Evolutionary conservation across 2,888 invertebrate genomes (phyloP).

Genomic region (Cryptocheilus praepositus): DNA sequence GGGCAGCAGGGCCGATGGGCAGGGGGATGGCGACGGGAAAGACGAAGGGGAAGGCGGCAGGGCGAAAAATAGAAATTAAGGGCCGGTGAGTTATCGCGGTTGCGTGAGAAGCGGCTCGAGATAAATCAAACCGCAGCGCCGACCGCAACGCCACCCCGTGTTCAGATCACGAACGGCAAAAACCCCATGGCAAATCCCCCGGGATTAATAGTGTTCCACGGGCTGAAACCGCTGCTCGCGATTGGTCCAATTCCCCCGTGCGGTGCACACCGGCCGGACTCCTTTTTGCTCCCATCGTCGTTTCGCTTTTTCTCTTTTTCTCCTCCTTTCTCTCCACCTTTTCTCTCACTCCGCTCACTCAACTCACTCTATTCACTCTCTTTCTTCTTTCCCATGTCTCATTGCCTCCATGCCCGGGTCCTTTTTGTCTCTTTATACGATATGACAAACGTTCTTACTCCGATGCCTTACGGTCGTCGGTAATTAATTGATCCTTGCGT

Average conservation of each 20-base stretch:
- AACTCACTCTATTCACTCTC: neutral
- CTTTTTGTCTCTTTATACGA: neutral
- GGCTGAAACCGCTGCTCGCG: conserved; percentile 44
- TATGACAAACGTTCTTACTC: too few relatives aligned
- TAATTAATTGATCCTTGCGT: neutral
- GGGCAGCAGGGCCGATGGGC: conserved; percentile 6
- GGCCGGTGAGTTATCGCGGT: conserved; percentile 72
- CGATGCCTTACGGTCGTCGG: too few relatives aligned
- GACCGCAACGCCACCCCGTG: conserved; percentile 66
- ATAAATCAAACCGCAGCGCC: conserved; percentile 72
- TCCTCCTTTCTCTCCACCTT: neutral
- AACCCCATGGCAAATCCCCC: conserved; percentile 66
- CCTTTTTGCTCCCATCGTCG: conserved; percentile 30
- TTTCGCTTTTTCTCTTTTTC: conserved; percentile 1
- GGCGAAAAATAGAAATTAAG: conserved; percentile 73
- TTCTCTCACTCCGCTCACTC: neutral
- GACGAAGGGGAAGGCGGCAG: conserved; percentile 36
- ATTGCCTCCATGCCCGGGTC: neutral
- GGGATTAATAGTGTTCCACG: conserved; percentile 69
- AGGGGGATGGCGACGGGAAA: conserved; percentile 21
- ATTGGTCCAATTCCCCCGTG: conserved; percentile 58
- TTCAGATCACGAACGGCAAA: conserved; percentile 67
- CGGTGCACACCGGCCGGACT: conserved; percentile 31
- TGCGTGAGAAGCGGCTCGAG: conserved; percentile 72
- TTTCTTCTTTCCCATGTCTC: neutral